phyloP scores from a whole-genome alignment of 1,140 invertebrate genomes.

The Euura lappo region DNA sequence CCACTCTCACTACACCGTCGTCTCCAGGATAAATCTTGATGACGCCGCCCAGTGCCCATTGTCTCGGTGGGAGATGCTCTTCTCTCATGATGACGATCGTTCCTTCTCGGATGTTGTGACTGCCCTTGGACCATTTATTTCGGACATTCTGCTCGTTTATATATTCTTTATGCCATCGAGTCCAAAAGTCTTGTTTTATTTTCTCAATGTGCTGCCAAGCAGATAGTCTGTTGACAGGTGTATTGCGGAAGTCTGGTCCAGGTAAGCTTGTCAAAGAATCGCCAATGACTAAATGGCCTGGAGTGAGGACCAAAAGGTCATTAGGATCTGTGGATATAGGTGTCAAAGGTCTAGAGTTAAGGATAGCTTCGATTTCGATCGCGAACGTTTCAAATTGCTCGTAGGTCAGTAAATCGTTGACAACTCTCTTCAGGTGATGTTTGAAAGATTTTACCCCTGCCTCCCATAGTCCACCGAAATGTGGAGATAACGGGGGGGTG shows the following conservation, averaged over 20 bases:
- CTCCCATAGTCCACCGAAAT: conserved; percentile 25
- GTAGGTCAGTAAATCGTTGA: conserved; percentile 23
- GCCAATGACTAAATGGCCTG: conserved; percentile 34
- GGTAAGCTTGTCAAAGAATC: conserved; percentile 19
- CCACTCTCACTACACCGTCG: too few relatives aligned
- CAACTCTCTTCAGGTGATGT: conserved; percentile 18
- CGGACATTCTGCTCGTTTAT: conserved; percentile 35
- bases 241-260: not conserved
- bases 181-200: conserved; percentile 37
- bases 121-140: conserved; percentile 37
- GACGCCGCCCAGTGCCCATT: too few relatives aligned
- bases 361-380: conserved; percentile 28
- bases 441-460: conserved; percentile 23
- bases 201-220: conserved; percentile 22
- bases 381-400: conserved; percentile 31
- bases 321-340: conserved; percentile 32
- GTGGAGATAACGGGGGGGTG: conserved; percentile 18
- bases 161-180: conserved; percentile 42
- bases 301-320: conserved; percentile 28
- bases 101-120: conserved; percentile 18
- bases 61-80: too few relatives aligned
- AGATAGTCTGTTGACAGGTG: conserved; percentile 27
- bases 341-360: conserved; percentile 33
- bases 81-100: too few relatives aligned
- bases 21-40: too few relatives aligned